Evolutionary conservation across 2,797 vertebrate genomes (phyloP).

Genomic region (Crenichthys baileyi): DNA sequence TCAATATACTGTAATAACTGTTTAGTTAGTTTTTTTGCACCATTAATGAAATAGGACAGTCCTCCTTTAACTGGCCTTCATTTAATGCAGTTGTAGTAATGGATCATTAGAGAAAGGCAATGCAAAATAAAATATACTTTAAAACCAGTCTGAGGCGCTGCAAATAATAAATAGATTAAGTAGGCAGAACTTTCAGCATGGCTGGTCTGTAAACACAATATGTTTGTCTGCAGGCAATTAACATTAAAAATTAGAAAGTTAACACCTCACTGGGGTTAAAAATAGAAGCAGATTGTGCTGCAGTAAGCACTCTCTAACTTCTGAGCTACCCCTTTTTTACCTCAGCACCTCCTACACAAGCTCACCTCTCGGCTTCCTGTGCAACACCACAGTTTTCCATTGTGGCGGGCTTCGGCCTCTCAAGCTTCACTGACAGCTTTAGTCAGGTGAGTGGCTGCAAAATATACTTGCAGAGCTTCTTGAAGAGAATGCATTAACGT

Average conservation of each 20-base stretch:
- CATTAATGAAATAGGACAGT: background rate
- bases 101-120: background rate
- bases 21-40: background rate
- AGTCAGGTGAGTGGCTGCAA: slow-evolving; percentile 41
- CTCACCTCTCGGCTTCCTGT: slow-evolving; percentile 77
- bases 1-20: background rate
- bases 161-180: background rate
- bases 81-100: background rate
- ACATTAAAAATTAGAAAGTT: slow-evolving; percentile 57
- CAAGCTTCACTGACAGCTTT: slow-evolving; percentile 30
- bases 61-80: background rate
- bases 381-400: slow-evolving; percentile 79
- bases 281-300: slow-evolving; percentile 69
- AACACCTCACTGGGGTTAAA: slow-evolving; percentile 63
- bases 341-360: slow-evolving; percentile 71
- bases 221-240: slow-evolving; percentile 32
- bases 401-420: slow-evolving; percentile 45
- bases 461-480: slow-evolving; percentile 9
- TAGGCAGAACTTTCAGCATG: slow-evolving; percentile 13
- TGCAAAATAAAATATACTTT: background rate
- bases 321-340: slow-evolving; percentile 65
- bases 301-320: slow-evolving; percentile 70
- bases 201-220: slow-evolving; percentile 20
- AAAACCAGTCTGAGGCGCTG: background rate
- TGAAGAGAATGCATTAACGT: background rate